phyloP scores from a whole-genome alignment of 2,888 invertebrate genomes.

The Patella pellucida region DNA sequence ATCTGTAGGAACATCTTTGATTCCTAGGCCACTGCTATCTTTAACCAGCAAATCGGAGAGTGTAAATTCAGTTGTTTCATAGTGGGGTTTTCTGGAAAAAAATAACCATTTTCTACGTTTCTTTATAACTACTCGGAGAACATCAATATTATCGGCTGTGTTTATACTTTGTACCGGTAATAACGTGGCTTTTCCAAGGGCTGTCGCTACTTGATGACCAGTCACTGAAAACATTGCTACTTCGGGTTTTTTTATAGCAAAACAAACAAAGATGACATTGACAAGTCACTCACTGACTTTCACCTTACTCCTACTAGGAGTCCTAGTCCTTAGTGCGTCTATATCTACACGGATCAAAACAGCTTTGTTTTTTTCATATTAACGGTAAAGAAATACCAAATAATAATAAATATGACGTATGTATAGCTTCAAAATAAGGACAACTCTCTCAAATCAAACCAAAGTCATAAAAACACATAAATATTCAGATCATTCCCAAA shows the following conservation, averaged over 20 bases:
- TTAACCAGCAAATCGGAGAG: conserved; percentile 28
- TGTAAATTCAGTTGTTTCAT: conserved; percentile 33
- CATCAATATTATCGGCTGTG: conserved; percentile 42
- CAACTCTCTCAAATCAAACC: too few relatives aligned
- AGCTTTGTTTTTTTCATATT: too few relatives aligned
- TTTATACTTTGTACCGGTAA: conserved; percentile 44
- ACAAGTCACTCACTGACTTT: too few relatives aligned
- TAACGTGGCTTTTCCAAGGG: conserved; percentile 45
- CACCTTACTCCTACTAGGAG: too few relatives aligned
- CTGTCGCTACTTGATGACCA: conserved; percentile 45
- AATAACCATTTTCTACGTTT: conserved; percentile 27
- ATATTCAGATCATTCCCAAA: too few relatives aligned
- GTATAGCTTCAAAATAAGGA: too few relatives aligned
- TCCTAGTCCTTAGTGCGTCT: too few relatives aligned
- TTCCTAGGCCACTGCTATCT: not conserved
- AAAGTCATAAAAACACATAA: too few relatives aligned
- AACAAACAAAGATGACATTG: too few relatives aligned
- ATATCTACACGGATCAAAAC: too few relatives aligned
- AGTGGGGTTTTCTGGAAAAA: conserved; percentile 33
- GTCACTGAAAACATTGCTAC: conserved; percentile 47
- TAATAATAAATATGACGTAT: too few relatives aligned
- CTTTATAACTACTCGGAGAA: conserved; percentile 43
- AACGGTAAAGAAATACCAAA: too few relatives aligned
- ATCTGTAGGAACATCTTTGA: conserved; percentile 12
- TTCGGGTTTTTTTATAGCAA: not conserved